These are phyloP conservation scores for Lithobius niger DNA, from an alignment of 1,140 invertebrate species.

Conservation along the genomic window DNA sequence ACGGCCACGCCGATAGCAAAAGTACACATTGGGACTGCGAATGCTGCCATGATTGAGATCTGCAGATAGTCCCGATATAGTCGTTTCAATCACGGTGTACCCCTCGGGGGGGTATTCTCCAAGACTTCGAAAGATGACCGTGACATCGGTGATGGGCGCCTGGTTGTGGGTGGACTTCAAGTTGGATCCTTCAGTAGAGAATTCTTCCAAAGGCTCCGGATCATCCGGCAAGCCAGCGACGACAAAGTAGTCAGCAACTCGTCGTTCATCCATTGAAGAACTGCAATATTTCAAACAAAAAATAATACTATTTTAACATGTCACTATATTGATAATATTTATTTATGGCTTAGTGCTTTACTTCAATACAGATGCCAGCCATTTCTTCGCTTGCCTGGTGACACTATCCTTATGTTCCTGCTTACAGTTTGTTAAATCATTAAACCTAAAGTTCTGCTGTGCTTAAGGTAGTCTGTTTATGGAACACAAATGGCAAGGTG, in stretches of 20 bases:
- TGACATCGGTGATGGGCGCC: slow-evolving; percentile 87
- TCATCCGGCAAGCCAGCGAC: slow-evolving; percentile 82
- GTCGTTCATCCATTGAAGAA: slow-evolving; percentile 36
- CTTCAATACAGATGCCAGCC: too few relatives aligned
- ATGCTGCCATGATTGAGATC: slow-evolving; percentile 96
- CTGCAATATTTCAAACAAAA: too few relatives aligned
- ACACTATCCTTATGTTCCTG: too few relatives aligned
- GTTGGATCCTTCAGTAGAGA: slow-evolving; percentile 58
- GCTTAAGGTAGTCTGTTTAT: too few relatives aligned
- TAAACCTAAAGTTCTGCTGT: too few relatives aligned
- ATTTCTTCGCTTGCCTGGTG: too few relatives aligned
- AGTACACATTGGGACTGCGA: slow-evolving; percentile 76
- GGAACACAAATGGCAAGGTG: too few relatives aligned
- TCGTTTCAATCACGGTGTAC: slow-evolving; percentile 66
- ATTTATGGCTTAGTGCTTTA: too few relatives aligned
- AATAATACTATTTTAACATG: too few relatives aligned
- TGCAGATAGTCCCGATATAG: slow-evolving; percentile 59
- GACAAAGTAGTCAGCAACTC: slow-evolving; percentile 80
- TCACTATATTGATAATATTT: too few relatives aligned
- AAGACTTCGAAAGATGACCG: slow-evolving; percentile 77
- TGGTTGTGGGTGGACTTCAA: slow-evolving; percentile 53
- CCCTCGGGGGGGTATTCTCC: slow-evolving; percentile 71
- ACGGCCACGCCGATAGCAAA: slow-evolving; percentile 79
- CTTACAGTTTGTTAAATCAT: too few relatives aligned
- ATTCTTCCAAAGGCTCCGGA: slow-evolving; percentile 63